Base-by-base conservation (phyloP, 1,140 invertebrate genomes). In the Ceratosolen fusciceps region DNA sequence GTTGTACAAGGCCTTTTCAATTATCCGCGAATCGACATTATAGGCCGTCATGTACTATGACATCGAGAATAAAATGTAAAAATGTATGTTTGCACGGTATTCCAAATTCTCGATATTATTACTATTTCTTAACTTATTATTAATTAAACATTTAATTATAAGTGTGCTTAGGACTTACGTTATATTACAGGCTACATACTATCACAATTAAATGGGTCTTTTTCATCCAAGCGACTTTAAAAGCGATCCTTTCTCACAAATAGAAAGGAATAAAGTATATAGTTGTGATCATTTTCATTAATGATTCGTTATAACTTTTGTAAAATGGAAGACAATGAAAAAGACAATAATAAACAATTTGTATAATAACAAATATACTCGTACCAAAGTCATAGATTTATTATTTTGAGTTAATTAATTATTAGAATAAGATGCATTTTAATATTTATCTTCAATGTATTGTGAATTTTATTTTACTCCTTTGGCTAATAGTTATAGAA, bases 171-270 rank as follows among this genome's bases (percentile, higher is more conserved):
- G 83, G 83, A 85, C 83, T 79, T 84, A 84, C 85, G 83, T 81
- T 21, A 75, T 85, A 81, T 85, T 85, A 88, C 84, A 86, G 84
- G 86, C 84, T 85, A 88, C 84, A 86, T 86, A 87, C 87, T 89
- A 89, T 90, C 88, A 87, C 88, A 90, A 89, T 87, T 83, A 74
- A 84, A 86, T 84, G 85, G 85, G 83, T 81, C 81, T 84, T 83
- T 81, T 84, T 56, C 4, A 47, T 84, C 83, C 80, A 74, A 79
- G 77, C 82, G 82, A 85, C 82, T 84, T 83, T 62, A 84, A 88
- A 87, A 86, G 82, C 82, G 77, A 85, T 82, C 78, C 74, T 81
- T 78, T 39, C 26, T 37, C 12, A 71, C 37, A 43, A 80, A 77
- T 43, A 19, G 37, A 73, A 79, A 73, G 21, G 43, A 14, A 39